Evolutionary conservation across 2,888 invertebrate genomes (phyloP).

Genomic region (Nemotelus pantherinus): DNA sequence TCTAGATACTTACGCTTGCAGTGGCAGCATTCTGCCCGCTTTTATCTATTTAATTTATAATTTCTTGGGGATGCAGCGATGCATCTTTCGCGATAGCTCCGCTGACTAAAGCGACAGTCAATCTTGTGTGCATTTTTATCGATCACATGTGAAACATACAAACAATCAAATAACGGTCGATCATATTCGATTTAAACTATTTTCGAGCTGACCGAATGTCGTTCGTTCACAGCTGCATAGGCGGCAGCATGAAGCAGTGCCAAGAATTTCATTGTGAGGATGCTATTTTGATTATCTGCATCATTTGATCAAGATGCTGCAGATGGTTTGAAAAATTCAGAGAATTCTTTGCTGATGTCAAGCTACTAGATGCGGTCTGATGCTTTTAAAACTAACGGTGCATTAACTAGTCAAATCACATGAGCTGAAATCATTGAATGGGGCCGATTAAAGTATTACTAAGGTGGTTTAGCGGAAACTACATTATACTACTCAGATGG

Average conservation of each 20-base stretch:
- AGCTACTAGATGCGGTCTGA: not conserved
- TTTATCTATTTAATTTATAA: constrained; percentile 4
- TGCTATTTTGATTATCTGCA: constrained; percentile 42
- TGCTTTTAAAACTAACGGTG: too few relatives aligned
- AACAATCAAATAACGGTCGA: constrained; percentile 39
- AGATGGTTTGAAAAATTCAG: constrained; percentile 19
- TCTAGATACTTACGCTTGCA: not conserved
- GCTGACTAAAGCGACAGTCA: not conserved
- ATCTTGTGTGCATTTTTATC: constrained; percentile 9
- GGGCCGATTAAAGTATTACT: too few relatives aligned
- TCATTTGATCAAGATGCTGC: constrained; percentile 25
- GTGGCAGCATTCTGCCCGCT: too few relatives aligned
- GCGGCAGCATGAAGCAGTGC: constrained; percentile 10
- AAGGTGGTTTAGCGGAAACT: too few relatives aligned
- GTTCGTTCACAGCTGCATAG: constrained; percentile 11
- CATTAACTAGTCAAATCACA: too few relatives aligned
- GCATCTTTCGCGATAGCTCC: constrained; percentile 1
- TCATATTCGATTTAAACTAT: constrained; percentile 40
- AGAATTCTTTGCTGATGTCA: constrained; percentile 10
- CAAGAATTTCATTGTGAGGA: constrained; percentile 43
- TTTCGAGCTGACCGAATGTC: constrained; percentile 7
- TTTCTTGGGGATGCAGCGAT: constrained; percentile 19
- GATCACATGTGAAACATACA: constrained; percentile 27
- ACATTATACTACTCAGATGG: too few relatives aligned
- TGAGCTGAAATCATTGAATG: too few relatives aligned